Percentiles rank a stretch among this genome's conserved stretches.
These are phyloP conservation scores for Falco naumanni DNA, from an alignment of 2,797 vertebrate genomes.

Conservation along the genomic window DNA sequence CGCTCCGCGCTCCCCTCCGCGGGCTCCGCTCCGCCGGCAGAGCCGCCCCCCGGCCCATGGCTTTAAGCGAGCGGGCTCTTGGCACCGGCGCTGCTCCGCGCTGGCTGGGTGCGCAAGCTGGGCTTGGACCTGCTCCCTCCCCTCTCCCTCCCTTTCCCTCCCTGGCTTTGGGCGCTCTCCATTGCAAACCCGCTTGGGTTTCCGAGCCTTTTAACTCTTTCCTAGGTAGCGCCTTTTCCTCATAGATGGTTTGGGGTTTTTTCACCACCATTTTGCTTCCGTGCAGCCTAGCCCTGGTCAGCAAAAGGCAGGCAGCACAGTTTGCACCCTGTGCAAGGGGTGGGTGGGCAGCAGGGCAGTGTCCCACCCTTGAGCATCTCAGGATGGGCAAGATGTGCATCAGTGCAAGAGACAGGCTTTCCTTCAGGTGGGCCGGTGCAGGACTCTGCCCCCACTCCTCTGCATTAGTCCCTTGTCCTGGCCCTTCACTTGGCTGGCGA, in stretches of 20 bases:
- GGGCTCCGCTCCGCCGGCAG: background rate
- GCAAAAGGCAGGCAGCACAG: background rate
- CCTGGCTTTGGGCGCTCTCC: slow-evolving; percentile 28
- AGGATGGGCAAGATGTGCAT: background rate
- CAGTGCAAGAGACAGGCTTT: background rate
- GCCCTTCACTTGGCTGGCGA: background rate
- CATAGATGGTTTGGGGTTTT: no score
- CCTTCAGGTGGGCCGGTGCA: background rate
- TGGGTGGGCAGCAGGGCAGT: background rate
- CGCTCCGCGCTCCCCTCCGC: background rate
- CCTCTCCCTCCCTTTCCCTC: slow-evolving; percentile 52
- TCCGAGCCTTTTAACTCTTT: slow-evolving; percentile 66
- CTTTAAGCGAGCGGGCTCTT: slow-evolving; percentile 53
- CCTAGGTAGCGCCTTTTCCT: background rate
- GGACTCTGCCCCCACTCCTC: background rate
- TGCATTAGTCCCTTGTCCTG: background rate
- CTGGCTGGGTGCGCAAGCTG: slow-evolving; percentile 26
- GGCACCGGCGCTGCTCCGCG: slow-evolving; percentile 44
- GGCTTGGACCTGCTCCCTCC: slow-evolving; percentile 60
- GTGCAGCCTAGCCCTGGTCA: background rate
- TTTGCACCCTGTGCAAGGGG: background rate
- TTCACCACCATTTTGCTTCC: background rate
- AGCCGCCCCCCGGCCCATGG: slow-evolving; percentile 18
- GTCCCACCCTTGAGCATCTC: background rate
- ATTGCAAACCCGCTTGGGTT: background rate